Evolutionary conservation across 2,888 invertebrate genomes (phyloP).

Genomic region (Athalia rosae): DNA sequence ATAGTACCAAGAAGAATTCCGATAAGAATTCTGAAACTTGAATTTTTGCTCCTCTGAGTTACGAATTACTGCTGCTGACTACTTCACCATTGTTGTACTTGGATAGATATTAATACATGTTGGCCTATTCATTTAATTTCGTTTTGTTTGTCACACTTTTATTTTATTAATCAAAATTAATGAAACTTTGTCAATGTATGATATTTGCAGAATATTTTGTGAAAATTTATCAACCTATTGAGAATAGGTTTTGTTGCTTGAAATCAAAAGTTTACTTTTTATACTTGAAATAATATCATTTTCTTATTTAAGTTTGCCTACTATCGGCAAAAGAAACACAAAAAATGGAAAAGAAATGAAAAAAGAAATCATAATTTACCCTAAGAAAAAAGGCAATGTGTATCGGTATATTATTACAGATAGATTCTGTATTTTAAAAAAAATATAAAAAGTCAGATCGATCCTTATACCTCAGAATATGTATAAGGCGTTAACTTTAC

Average conservation of each 20-base stretch:
- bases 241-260: constrained; percentile 67
- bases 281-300: constrained; percentile 63
- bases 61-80: constrained; percentile 30
- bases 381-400: background rate
- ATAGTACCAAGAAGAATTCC: constrained; percentile 21
- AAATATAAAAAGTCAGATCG: constrained; percentile 29
- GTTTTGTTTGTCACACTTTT: constrained; percentile 51
- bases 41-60: constrained; percentile 34
- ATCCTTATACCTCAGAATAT: background rate
- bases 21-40: background rate
- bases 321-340: constrained; percentile 39
- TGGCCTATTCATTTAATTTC: constrained; percentile 63
- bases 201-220: constrained; percentile 60
- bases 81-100: constrained; percentile 56
- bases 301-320: constrained; percentile 56
- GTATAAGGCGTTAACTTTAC: constrained; percentile 12
- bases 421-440: constrained; percentile 31
- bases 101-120: constrained; percentile 55
- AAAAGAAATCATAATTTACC: background rate
- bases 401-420: constrained; percentile 40
- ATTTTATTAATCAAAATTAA: constrained; percentile 56
- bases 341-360: too few species aligned
- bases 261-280: constrained; percentile 68
- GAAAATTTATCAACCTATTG: constrained; percentile 65
- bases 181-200: constrained; percentile 57